phyloP scores from a whole-genome alignment of 2,888 invertebrate genomes.

The Trilocha varians region DNA sequence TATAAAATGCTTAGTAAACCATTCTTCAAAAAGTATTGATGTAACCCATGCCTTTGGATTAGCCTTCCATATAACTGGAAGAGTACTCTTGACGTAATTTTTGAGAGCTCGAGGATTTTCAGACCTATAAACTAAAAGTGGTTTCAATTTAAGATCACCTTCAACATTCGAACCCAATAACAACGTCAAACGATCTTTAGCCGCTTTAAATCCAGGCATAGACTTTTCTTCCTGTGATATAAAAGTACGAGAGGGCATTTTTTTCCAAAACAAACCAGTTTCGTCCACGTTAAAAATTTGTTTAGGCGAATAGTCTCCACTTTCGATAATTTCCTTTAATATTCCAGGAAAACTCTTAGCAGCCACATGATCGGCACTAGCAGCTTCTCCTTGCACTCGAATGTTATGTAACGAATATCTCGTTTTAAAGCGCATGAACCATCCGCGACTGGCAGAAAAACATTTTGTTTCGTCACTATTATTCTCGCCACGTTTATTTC shows the following conservation, averaged over 20 bases:
- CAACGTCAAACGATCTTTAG: constrained; percentile 25
- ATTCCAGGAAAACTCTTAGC: constrained; percentile 12
- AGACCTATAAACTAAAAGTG: constrained; percentile 18
- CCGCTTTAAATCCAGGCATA: too few relatives aligned
- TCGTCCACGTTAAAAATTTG: constrained; percentile 16
- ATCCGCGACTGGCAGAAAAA: constrained; percentile 15
- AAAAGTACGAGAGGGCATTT: too few relatives aligned
- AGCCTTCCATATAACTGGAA: constrained; percentile 30
- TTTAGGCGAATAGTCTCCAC: constrained; percentile 5
- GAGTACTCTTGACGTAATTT: constrained; percentile 19
- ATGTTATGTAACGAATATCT: too few relatives aligned
- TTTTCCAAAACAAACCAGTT: too few relatives aligned
- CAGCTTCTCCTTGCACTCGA: constrained; percentile 13
- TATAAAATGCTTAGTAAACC: constrained; percentile 3
- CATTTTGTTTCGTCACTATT: constrained; percentile 8
- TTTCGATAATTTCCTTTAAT: constrained; percentile 5
- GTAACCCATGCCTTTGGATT: constrained; percentile 28
- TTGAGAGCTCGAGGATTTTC: constrained; percentile 20
- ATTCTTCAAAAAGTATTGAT: constrained; percentile 19
- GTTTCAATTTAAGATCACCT: constrained; percentile 24
- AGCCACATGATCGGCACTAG: constrained; percentile 14
- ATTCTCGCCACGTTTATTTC: constrained; percentile 12
- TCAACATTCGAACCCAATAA: constrained; percentile 25
- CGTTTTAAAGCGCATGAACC: too few relatives aligned
- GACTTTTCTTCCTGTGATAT: too few relatives aligned